Percentiles rank a stretch among this genome's conserved stretches.
Evolutionary conservation across 2,113 vertebrate species (phyloP).

Genomic region (Lophius piscatorius): DNA sequence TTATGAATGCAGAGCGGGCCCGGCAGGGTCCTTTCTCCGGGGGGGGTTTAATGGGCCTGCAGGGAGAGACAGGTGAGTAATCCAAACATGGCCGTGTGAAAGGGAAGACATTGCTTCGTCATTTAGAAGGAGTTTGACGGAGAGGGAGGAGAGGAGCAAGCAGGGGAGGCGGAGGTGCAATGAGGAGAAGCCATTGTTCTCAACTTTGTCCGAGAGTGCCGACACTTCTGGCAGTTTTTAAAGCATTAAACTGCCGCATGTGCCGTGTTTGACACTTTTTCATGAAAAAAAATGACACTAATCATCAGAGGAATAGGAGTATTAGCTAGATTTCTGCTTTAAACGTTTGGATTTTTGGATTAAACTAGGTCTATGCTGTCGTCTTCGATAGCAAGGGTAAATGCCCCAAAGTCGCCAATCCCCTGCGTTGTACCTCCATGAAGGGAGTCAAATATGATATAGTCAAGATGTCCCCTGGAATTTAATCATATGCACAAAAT

Average conservation of each 20-base stretch:
- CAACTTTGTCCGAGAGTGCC: neutral
- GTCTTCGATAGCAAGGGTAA: too few species aligned
- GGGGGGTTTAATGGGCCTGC: constrained; percentile 54
- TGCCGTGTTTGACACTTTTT: neutral
- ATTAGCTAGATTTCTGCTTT: too few species aligned
- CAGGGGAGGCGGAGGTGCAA: neutral
- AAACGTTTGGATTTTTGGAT: too few species aligned
- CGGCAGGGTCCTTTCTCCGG: constrained; percentile 56
- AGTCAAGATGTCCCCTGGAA: too few species aligned
- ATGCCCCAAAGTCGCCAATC: too few species aligned
- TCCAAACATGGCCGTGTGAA: constrained; percentile 53
- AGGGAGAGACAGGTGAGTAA: constrained; percentile 58
- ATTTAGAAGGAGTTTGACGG: constrained; percentile 48
- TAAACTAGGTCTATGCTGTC: too few species aligned
- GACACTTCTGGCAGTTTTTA: neutral
- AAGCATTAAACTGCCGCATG: too few species aligned
- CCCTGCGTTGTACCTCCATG: too few species aligned
- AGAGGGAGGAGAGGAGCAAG: constrained; percentile 9
- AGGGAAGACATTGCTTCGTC: constrained; percentile 52
- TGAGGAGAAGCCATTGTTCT: constrained; percentile 1
- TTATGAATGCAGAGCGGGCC: constrained; percentile 70
- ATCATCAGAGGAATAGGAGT: too few species aligned
- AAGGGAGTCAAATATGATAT: too few species aligned
- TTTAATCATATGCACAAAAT: too few species aligned
- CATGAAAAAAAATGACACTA: too few species aligned